Evolutionary conservation across 2,797 vertebrate genomes (phyloP), one percentile per base, ranked within the genome.

Genomic region (Microctenopoma stevenorrisi): DNA sequence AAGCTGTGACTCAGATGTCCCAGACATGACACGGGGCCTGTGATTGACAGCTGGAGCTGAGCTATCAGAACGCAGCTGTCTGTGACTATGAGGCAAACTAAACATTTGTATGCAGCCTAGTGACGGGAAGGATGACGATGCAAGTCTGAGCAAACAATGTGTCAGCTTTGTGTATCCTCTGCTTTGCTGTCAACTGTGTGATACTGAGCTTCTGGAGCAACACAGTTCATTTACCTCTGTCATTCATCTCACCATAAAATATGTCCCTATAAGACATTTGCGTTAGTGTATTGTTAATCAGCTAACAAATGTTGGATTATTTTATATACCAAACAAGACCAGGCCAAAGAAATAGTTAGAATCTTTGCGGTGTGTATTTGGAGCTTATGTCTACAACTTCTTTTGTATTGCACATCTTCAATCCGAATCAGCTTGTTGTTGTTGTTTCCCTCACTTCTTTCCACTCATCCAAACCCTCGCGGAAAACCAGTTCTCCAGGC

Each of bases 1-100:
- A 59, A 60, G 3, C 76, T 61, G 8, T 89, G 87, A 90, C 75
- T 90, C 89, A 91, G 40, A 70, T 0, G 13, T 87, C 73, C 63
- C 46, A 78, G 62, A 88, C 42, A 7, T 87, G 70, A 73, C 22
- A 22, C 1, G 0, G 2, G 0, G 0, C 53, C 35, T 44, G 52
- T 22, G 2, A 61, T 16, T 0, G 60, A 64, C 35, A 42, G 30
- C 2, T 62, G 30, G 8, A 9, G 7, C 3, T 47, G 1, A 52
- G 10, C 18, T 47, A 13, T 35, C 30, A 40, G 46, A 54, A 52
- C 15, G 53, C 28, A 43, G 13, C 9, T 11, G 11, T 4, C 5
- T 46, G 25, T 15, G 11, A 28, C 38, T 38, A 16, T 11, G 7
- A 2, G 4, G 18, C 4, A 2, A 28, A 16, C 2, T 61, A 12